phyloP scores from a whole-genome alignment of 2,113 vertebrate genomes.

The Myanophis thanlyinensis region DNA sequence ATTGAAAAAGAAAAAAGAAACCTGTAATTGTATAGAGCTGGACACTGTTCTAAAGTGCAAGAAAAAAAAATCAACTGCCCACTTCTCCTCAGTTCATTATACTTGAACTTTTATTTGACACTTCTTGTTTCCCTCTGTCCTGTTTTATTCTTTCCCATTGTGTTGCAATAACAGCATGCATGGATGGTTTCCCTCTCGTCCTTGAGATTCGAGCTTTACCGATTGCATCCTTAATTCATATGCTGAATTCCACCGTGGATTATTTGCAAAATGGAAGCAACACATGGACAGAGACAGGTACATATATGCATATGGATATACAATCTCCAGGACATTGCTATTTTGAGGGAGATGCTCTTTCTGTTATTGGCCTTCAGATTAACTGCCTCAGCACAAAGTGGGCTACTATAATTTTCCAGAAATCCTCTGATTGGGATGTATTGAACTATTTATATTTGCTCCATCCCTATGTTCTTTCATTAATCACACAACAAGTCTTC shows the following conservation, averaged over 20 bases:
- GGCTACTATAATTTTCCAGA: slow-evolving; percentile 50
- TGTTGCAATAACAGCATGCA: not conserved
- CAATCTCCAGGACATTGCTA: slow-evolving; percentile 28
- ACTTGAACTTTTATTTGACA: not conserved
- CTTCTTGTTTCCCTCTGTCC: not conserved
- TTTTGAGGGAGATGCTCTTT: slow-evolving; percentile 27
- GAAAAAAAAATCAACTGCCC: not conserved
- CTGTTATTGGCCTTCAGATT: slow-evolving; percentile 42
- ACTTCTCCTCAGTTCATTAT: not conserved
- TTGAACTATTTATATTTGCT: slow-evolving; percentile 44
- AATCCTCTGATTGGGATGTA: slow-evolving; percentile 45
- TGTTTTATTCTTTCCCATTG: not conserved
- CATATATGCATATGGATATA: no score
- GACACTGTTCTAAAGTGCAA: not conserved
- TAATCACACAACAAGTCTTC: slow-evolving; percentile 53
- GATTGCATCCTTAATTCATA: slow-evolving; percentile 26
- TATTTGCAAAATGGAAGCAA: slow-evolving; percentile 42
- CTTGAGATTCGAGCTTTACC: slow-evolving; percentile 9
- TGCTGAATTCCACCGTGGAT: not conserved
- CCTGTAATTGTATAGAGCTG: not conserved
- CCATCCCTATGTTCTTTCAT: slow-evolving; percentile 49
- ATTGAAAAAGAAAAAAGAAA: not conserved
- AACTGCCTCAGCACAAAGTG: slow-evolving; percentile 44
- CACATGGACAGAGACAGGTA: slow-evolving; percentile 31
- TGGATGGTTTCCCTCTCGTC: not conserved